Conservation (phyloP, 1,140 invertebrate genomes). For the Panagrolaimus sp. region DNA sequence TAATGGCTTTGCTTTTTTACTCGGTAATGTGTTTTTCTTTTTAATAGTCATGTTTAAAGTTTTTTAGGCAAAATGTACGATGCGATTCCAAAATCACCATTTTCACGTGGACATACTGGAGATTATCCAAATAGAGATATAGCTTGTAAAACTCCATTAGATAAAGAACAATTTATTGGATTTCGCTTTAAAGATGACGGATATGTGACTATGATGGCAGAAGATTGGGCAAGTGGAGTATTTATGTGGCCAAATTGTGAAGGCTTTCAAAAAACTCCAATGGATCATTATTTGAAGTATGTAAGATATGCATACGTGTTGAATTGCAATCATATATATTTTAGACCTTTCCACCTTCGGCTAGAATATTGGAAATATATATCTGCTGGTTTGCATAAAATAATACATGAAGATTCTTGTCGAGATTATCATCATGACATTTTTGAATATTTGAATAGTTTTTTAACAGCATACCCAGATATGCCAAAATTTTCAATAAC, state of each 20-base stretch:
- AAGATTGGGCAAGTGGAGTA: slow-evolving; percentile 23
- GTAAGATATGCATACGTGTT: slow-evolving; percentile 3
- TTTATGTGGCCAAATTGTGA: slow-evolving; percentile 36
- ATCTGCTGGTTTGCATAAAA: slow-evolving; percentile 11
- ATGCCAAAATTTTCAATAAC: slow-evolving; percentile 19
- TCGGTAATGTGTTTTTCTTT: slow-evolving; percentile 15
- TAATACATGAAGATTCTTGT: slow-evolving; percentile 9
- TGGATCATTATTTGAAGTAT: slow-evolving; percentile 31
- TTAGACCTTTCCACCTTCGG: slow-evolving; percentile 21
- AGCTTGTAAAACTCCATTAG: slow-evolving; percentile 18
- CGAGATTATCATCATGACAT: slow-evolving; percentile 8
- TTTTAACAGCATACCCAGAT: slow-evolving; percentile 12
- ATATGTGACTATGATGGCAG: slow-evolving; percentile 22
- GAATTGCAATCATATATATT: not conserved
- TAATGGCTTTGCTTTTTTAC: slow-evolving; percentile 31
- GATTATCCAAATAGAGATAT: not conserved
- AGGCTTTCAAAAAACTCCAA: slow-evolving; percentile 17
- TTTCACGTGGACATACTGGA: not conserved
- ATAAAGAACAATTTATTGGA: slow-evolving; percentile 26
- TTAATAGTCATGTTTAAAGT: too few relatives aligned
- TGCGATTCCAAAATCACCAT: slow-evolving; percentile 8
- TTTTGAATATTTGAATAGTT: slow-evolving; percentile 3
- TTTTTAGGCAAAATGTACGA: slow-evolving; percentile 10
- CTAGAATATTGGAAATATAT: slow-evolving; percentile 9
- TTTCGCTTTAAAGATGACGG: slow-evolving; percentile 20